These are phyloP conservation scores for Drosophila micromelanica DNA, from an alignment of 1,140 invertebrate genomes.

Conservation along the genomic window DNA sequence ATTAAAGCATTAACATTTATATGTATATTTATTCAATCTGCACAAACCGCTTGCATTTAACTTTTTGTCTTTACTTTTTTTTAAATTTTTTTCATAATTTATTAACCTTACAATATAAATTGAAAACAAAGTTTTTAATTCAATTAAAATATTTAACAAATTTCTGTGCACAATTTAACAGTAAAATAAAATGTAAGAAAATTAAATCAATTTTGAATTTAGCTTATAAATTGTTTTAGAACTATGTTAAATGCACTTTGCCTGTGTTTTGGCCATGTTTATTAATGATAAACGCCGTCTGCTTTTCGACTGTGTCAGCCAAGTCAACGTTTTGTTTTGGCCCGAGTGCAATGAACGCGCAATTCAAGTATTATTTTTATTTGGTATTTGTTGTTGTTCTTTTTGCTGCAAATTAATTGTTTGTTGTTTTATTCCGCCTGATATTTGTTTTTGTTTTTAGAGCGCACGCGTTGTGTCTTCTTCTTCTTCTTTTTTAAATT, in stretches of 20 bases:
- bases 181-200: too few relatives aligned
- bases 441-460: slow-evolving; percentile 74
- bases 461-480: slow-evolving; percentile 48
- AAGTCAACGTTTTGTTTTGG: slow-evolving; percentile 37
- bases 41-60: too few relatives aligned
- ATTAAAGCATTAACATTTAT: too few relatives aligned
- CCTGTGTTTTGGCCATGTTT: slow-evolving; percentile 15
- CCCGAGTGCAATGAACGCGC: slow-evolving; percentile 70
- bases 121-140: too few relatives aligned
- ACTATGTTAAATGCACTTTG: too few relatives aligned
- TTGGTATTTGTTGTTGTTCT: slow-evolving; percentile 23
- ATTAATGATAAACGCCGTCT: not conserved
- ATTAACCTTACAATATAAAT: too few relatives aligned
- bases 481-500: slow-evolving; percentile 15
- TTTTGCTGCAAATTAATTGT: slow-evolving; percentile 5
- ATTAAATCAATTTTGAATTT: not conserved
- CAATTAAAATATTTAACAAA: too few relatives aligned
- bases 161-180: too few relatives aligned
- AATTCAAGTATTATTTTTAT: slow-evolving; percentile 35
- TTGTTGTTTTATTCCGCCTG: slow-evolving; percentile 15
- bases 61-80: too few relatives aligned
- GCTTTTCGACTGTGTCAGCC: slow-evolving; percentile 37
- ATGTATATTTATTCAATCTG: too few relatives aligned
- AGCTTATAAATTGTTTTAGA: not conserved
- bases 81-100: too few relatives aligned